A percentile compares a stretch with the other conserved stretches of the same genome.
Evolutionary conservation across 2,113 vertebrate species (phyloP).

Genomic region (Dipodomys spectabilis): DNA sequence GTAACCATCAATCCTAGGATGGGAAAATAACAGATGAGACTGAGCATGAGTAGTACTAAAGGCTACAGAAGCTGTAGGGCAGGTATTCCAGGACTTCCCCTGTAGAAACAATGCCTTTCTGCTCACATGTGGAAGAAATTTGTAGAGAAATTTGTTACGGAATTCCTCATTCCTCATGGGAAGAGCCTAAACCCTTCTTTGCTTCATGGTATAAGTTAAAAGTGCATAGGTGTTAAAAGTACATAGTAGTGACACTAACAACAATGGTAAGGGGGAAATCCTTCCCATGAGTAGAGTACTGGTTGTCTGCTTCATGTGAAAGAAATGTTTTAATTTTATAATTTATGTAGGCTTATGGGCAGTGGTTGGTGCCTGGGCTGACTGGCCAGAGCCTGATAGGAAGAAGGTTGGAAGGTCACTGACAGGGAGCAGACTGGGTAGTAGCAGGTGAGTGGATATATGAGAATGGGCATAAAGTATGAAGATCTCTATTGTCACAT

Average conservation of each 20-base stretch:
- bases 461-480: not conserved
- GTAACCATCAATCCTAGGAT: not conserved
- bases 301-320: not conserved
- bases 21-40: not conserved
- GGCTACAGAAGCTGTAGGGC: not conserved
- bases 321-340: not conserved
- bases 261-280: not conserved
- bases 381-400: not conserved
- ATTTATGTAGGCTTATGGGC: not conserved
- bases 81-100: not conserved
- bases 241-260: not conserved
- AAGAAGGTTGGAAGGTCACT: not conserved
- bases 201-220: not conserved
- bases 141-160: not conserved
- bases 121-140: not conserved
- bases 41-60: not conserved
- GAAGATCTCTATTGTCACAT: not conserved
- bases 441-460: not conserved
- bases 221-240: conserved; percentile 5
- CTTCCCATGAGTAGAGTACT: not conserved
- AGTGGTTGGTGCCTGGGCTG: not conserved
- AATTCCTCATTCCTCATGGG: not conserved
- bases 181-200: not conserved
- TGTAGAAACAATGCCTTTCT: not conserved
- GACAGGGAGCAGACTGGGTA: not conserved